A percentile compares a stretch with the other conserved stretches of the same genome.
phyloP scores from a whole-genome alignment of 2,888 invertebrate genomes.

The Apodemia duryi region DNA sequence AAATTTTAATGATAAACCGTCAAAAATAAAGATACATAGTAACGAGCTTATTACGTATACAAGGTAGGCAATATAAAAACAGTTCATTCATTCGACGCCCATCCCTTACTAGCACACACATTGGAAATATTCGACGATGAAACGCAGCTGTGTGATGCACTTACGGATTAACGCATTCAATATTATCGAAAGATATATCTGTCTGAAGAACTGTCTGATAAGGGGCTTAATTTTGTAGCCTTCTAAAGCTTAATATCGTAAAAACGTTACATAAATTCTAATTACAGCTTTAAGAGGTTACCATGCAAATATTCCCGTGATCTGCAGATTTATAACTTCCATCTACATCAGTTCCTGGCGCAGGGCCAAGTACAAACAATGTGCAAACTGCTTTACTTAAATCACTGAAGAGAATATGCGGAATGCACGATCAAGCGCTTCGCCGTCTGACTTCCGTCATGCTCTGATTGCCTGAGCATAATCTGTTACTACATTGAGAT shows the following conservation, averaged over 20 bases:
- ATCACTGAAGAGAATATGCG: constrained; percentile 9
- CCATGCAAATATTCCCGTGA: constrained; percentile 5
- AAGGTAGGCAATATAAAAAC: too few species aligned
- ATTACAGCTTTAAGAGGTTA: not conserved
- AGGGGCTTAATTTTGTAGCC: not conserved
- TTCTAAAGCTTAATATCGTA: not conserved
- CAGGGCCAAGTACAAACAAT: constrained; percentile 11
- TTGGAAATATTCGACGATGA: too few species aligned
- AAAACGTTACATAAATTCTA: not conserved
- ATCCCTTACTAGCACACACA: too few species aligned
- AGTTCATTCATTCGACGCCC: too few species aligned
- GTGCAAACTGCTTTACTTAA: constrained; percentile 14
- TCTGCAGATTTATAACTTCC: not conserved
- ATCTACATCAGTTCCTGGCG: not conserved
- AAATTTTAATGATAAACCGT: too few species aligned
- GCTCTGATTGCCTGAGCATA: constrained; percentile 3
- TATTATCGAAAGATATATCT: too few species aligned
- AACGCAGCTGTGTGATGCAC: too few species aligned
- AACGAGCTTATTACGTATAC: too few species aligned
- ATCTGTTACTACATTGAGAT: not conserved
- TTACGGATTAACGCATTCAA: too few species aligned
- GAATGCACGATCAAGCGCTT: constrained; percentile 15
- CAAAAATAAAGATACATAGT: too few species aligned
- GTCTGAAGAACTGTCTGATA: too few species aligned
- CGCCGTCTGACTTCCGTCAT: not conserved